phyloP scores from a whole-genome alignment of 2,113 vertebrate genomes.

The Varanus komodoensis region DNA sequence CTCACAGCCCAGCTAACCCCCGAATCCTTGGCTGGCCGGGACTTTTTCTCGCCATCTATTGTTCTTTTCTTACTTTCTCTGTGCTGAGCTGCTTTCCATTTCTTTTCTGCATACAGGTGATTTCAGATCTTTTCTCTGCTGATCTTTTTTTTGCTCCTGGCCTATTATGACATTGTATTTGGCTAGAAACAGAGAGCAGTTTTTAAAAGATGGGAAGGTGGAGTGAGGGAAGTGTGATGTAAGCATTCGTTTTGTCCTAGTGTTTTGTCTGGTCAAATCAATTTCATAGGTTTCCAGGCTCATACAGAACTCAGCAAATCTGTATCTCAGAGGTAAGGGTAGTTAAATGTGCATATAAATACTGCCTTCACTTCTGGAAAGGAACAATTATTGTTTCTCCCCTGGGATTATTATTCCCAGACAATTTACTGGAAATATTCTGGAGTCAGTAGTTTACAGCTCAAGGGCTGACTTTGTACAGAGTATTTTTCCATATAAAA shows the following conservation, averaged over 20 bases:
- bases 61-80: background rate
- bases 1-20: rapidly evolving
- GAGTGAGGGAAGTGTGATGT: background rate
- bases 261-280: background rate
- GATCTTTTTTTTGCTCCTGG: background rate
- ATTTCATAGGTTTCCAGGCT: background rate
- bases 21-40: rapidly evolving
- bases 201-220: background rate
- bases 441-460: background rate
- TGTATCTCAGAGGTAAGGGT: background rate
- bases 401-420: background rate
- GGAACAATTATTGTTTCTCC: background rate
- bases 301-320: background rate
- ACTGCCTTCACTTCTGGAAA: background rate
- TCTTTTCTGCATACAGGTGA: background rate
- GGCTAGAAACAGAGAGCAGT: background rate
- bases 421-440: background rate
- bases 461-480: background rate
- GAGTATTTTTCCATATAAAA: background rate
- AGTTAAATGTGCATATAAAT: background rate
- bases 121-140: background rate
- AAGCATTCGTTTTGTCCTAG: too few species aligned
- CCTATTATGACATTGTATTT: background rate
- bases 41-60: rapidly evolving
- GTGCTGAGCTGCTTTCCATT: background rate